Conservation (phyloP, 2,113 vertebrate genomes). For the Alces alces region DNA sequence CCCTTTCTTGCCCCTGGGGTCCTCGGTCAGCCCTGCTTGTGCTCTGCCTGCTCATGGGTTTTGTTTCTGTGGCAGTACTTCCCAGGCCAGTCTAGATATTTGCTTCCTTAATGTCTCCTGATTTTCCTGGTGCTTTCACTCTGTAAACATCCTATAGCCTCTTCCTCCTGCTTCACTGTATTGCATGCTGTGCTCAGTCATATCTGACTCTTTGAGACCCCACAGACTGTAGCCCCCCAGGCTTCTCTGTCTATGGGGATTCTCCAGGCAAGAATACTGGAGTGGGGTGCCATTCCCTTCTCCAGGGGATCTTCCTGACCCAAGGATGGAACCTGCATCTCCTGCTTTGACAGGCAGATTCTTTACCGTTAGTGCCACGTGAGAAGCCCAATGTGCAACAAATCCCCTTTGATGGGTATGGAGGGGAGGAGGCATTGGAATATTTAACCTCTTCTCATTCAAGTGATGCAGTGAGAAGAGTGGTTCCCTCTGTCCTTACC, state of each 20-base stretch:
- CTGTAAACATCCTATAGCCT: background rate
- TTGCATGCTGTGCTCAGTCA: background rate
- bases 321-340: background rate
- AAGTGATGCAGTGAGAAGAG: background rate
- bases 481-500: background rate
- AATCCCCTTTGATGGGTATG: background rate
- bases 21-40: accelerated
- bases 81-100: background rate
- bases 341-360: background rate
- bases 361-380: background rate
- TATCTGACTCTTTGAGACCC: accelerated
- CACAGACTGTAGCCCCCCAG: background rate
- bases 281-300: background rate
- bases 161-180: background rate
- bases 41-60: background rate
- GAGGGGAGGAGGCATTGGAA: too few relatives aligned
- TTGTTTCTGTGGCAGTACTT: background rate
- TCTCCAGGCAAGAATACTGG: background rate
- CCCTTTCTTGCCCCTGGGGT: background rate
- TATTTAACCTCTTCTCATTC: background rate
- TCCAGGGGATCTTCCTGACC: background rate
- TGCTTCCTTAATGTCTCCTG: background rate
- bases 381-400: background rate
- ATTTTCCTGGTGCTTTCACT: background rate
- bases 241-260: background rate